Evolutionary conservation across 2,113 vertebrate species (phyloP), one percentile per base, ranked within the genome.

Genomic region (Penelope pileata): DNA sequence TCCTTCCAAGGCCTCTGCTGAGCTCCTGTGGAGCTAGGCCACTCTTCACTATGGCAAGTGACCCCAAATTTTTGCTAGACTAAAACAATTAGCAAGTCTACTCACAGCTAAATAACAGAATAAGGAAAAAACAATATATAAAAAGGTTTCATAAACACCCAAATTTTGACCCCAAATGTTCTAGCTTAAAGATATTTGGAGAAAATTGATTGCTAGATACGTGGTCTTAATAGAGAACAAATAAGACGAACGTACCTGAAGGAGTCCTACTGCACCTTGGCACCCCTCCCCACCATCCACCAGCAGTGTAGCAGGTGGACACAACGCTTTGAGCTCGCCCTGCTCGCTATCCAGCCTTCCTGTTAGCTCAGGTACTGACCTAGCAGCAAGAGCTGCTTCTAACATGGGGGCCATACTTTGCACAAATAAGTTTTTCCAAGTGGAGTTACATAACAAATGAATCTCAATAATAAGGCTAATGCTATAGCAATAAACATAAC

Each of bases 21-120:
- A n/a, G 63, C 26, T 67, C 16, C 17, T 1, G 0, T 6, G 2
- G 30, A 54, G 30, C 43, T 16, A 34, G 7, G 6, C 29, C 11
- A 22, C 12, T 18, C 13, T 68, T 5, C 19, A 23, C 34, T 48
- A 47, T 10, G 3, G 36, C 29, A 81, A 1, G 1, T 18, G 74
- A 43, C 11, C 13, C 47, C 6, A 30, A 24, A 13, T 11, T n/a
- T 67, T 29, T 63, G 9, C 56, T 42, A 42, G 9, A 40, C 15
- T 34, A 73, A 51, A 50, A 8, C 9, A 68, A 51, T 24, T 13
- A 2, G 6, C 23, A 76, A 73, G 6, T 26, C 56, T 36, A 29
- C 59, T 76, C n/a, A 34, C 19, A 83, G 30, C 4, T 66, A 73
- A 88, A 54, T 27, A 30, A 45, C 10, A 11, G 13, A 34, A n/a